These are phyloP conservation scores for Ceramica pisi DNA, from an alignment of 2,888 invertebrate genomes.

Conservation along the genomic window DNA sequence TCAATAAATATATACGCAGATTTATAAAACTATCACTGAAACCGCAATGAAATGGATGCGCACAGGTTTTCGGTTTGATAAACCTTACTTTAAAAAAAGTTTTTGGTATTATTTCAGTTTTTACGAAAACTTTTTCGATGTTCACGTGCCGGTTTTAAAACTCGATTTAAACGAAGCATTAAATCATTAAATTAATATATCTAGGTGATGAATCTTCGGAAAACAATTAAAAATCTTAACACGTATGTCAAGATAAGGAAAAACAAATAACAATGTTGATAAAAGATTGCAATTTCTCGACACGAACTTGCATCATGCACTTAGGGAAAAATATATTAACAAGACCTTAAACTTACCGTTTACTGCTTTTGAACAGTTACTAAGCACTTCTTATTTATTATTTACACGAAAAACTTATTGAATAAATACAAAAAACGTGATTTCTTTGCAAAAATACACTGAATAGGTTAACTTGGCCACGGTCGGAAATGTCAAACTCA, in stretches of 20 bases:
- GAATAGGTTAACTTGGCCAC: slow-evolving; percentile 46
- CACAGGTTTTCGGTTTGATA: slow-evolving; percentile 11
- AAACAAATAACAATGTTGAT: slow-evolving; percentile 47
- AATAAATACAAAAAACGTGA: slow-evolving; percentile 33
- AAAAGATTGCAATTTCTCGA: not conserved
- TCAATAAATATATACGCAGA: not conserved
- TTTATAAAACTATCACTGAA: slow-evolving; percentile 3
- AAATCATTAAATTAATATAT: not conserved
- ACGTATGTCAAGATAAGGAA: slow-evolving; percentile 23
- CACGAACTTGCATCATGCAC: slow-evolving; percentile 29
- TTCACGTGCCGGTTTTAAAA: slow-evolving; percentile 25
- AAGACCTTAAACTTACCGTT: slow-evolving; percentile 36
- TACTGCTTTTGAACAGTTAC: not conserved
- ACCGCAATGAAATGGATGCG: not conserved
- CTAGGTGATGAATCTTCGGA: not conserved
- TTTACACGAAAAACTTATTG: slow-evolving; percentile 3
- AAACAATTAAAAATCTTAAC: not conserved
- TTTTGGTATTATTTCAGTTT: not conserved
- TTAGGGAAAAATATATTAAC: not conserved
- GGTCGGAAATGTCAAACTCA: slow-evolving; percentile 43
- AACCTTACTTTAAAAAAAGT: not conserved
- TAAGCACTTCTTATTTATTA: slow-evolving; percentile 7
- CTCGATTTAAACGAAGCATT: not conserved
- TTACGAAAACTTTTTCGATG: not conserved
- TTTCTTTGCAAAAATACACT: slow-evolving; percentile 32